Percentiles rank a stretch among this genome's conserved stretches.
Evolutionary conservation across 2,113 vertebrate genomes (phyloP).

Genomic region (Colossoma macropomum): DNA sequence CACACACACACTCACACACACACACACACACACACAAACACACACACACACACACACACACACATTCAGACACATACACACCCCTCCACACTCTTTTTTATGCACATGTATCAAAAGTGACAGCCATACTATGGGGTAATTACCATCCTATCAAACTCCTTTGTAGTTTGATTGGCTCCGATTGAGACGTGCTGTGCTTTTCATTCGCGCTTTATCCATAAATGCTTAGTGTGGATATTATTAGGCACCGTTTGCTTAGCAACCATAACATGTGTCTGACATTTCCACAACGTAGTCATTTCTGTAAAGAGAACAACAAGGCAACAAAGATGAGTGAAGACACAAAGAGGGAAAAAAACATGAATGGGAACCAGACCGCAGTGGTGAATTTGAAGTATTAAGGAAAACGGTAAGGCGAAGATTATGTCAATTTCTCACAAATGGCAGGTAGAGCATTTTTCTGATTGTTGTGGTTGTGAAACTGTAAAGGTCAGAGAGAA

Average conservation of each 20-base stretch:
- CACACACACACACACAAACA: constrained; percentile 22
- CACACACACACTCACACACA: constrained; percentile 34
- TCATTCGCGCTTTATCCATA: constrained; percentile 74
- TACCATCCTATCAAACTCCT: constrained; percentile 76
- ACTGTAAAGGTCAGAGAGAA: not conserved
- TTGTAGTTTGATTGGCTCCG: constrained; percentile 80
- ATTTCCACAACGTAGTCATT: constrained; percentile 68
- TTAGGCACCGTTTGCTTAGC: constrained; percentile 80
- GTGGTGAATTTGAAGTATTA: not conserved
- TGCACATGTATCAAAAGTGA: constrained; percentile 78
- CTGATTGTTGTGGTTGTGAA: not conserved
- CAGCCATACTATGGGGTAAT: constrained; percentile 80
- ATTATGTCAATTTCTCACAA: not conserved
- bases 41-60: constrained; percentile 20
- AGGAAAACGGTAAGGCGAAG: not conserved
- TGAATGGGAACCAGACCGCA: not conserved
- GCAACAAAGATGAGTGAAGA: constrained; percentile 47
- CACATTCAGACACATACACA: constrained; percentile 34
- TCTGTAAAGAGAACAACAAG: constrained; percentile 20
- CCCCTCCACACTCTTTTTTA: constrained; percentile 73
- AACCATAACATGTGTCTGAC: constrained; percentile 77
- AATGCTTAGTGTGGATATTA: constrained; percentile 79
- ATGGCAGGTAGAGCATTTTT: not conserved
- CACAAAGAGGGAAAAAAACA: constrained; percentile 22
- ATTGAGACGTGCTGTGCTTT: constrained; percentile 77